Conservation (phyloP, 1,140 invertebrate species). For the Spodoptera frugiperda region DNA sequence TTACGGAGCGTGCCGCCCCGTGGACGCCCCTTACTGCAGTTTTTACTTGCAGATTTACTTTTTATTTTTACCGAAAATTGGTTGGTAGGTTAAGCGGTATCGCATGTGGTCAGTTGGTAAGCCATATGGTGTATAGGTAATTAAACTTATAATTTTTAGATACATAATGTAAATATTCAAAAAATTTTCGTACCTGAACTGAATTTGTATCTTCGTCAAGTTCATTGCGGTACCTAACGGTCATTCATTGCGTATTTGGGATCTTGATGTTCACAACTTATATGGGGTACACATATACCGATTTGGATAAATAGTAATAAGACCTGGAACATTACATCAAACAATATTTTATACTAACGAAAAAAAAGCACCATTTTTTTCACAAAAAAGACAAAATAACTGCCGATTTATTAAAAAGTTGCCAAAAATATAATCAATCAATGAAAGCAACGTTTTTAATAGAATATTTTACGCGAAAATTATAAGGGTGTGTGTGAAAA, state of each 20-base stretch:
- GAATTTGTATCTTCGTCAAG: too few species aligned
- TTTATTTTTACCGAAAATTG: conserved; percentile 61
- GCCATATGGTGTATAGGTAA: conserved; percentile 63
- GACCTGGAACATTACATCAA: too few species aligned
- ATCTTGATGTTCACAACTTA: too few species aligned
- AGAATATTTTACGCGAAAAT: conserved; percentile 27
- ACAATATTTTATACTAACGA: too few species aligned
- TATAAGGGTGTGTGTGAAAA: conserved; percentile 74
- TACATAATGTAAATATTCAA: neutral
- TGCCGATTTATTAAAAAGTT: neutral
- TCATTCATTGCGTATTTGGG: too few species aligned
- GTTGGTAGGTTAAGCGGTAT: conserved; percentile 2
- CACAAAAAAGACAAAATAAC: too few species aligned
- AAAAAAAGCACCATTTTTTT: too few species aligned
- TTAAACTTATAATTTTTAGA: too few species aligned
- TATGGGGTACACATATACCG: too few species aligned
- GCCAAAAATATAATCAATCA: conserved; percentile 36
- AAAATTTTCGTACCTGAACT: neutral
- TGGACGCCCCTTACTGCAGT: conserved; percentile 65
- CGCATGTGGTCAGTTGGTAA: conserved; percentile 54
- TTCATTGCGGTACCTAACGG: too few species aligned
- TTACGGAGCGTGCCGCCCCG: conserved; percentile 76
- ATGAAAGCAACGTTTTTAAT: conserved; percentile 27
- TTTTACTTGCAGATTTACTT: conserved; percentile 70
- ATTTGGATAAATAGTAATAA: too few species aligned